These are phyloP conservation scores for Ceratotherium simum DNA, from an alignment of 2,113 vertebrate species.

Conservation along the genomic window DNA sequence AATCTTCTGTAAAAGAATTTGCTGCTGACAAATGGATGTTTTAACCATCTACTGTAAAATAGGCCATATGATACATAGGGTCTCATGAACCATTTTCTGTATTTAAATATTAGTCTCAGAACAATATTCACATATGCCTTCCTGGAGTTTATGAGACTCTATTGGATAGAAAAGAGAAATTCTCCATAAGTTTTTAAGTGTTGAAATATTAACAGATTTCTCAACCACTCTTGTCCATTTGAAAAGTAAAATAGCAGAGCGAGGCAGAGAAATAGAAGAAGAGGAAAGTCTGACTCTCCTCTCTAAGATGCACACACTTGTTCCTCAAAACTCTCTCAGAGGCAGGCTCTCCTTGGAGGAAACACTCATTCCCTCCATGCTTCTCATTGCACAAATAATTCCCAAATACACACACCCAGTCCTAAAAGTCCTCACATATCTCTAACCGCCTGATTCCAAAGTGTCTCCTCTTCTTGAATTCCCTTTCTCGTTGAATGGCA, in stretches of 20 bases:
- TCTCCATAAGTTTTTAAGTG: background rate
- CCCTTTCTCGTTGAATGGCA: background rate
- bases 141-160: background rate
- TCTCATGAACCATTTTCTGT: background rate
- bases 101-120: constrained; percentile 26
- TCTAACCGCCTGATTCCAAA: background rate
- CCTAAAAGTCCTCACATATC: too few relatives aligned
- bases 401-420: background rate
- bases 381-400: background rate
- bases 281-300: background rate
- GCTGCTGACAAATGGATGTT: background rate
- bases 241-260: background rate
- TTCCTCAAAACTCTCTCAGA: background rate
- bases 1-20: background rate
- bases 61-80: background rate
- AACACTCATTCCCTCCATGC: background rate
- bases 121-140: background rate
- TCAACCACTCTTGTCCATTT: background rate
- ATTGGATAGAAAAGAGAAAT: background rate
- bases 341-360: background rate
- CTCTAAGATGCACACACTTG: background rate
- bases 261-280: background rate
- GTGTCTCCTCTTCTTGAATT: background rate
- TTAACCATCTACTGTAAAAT: background rate
- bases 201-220: background rate